These are phyloP conservation scores for Perca schrenkii DNA, from an alignment of 2,113 vertebrate species.

Conservation along the genomic window DNA sequence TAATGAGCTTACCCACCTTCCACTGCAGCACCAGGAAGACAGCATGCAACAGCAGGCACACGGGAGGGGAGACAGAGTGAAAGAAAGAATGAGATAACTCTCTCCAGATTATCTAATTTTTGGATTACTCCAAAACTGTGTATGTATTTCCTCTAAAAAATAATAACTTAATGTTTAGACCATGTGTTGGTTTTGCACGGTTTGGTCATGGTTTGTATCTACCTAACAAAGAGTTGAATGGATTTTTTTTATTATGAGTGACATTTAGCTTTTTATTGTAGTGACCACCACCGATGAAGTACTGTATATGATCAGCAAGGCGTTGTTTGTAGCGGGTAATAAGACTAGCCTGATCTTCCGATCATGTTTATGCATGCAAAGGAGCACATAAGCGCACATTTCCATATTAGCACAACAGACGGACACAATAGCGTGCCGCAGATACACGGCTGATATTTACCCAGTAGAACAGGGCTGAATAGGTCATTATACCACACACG, in stretches of 20 bases:
- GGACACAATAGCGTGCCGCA: slow-evolving; percentile 65
- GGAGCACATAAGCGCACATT: slow-evolving; percentile 71
- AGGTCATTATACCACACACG: slow-evolving; percentile 74
- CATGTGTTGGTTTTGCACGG: neutral
- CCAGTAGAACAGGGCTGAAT: slow-evolving; percentile 71
- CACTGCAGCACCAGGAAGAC: slow-evolving; percentile 73
- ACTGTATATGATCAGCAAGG: slow-evolving; percentile 38
- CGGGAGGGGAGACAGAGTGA: slow-evolving; percentile 38
- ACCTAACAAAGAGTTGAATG: slow-evolving; percentile 17
- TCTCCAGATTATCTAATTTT: slow-evolving; percentile 50
- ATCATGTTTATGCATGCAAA: slow-evolving; percentile 75
- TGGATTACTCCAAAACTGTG: slow-evolving; percentile 37
- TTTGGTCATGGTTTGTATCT: neutral
- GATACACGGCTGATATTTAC: slow-evolving; percentile 84
- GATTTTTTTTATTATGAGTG: slow-evolving; percentile 34
- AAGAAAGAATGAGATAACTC: slow-evolving; percentile 47
- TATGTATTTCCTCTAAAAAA: slow-evolving; percentile 5
- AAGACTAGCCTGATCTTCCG: slow-evolving; percentile 31
- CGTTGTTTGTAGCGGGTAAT: slow-evolving; percentile 47
- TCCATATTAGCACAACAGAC: slow-evolving; percentile 73
- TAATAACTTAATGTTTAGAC: slow-evolving; percentile 1
- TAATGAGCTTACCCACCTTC: slow-evolving; percentile 88
- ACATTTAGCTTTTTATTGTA: slow-evolving; percentile 63
- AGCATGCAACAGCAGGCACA: slow-evolving; percentile 69
- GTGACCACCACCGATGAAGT: slow-evolving; percentile 45